Percentiles rank a stretch among this genome's conserved stretches.
Conservation (phyloP, 2,797 vertebrate genomes). For the Eurystomus glaucurus region DNA sequence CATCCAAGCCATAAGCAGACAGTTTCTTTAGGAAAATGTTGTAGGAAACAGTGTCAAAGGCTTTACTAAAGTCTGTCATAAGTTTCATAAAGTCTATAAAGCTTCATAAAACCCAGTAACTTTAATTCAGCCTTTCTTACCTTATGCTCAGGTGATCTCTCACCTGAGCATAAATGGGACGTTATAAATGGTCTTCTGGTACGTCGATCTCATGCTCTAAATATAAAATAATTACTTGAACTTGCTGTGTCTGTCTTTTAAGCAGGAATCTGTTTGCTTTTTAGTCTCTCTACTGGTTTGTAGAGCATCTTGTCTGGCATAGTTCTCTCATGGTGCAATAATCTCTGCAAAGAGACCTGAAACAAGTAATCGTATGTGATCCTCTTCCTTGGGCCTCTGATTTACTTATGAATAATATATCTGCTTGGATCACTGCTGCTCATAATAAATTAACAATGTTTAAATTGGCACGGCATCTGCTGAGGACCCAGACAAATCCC, state of each 20-base stretch:
- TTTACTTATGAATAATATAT: conserved; percentile 59
- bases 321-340: background rate
- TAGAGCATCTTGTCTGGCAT: background rate
- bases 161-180: background rate
- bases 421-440: conserved; percentile 38
- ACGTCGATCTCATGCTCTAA: background rate
- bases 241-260: background rate
- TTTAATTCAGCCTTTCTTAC: background rate
- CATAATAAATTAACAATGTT: conserved; percentile 69
- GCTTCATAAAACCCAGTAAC: background rate
- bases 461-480: background rate
- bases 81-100: background rate
- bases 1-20: too few relatives aligned
- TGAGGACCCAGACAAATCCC: conserved; percentile 52
- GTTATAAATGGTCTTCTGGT: background rate
- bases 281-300: background rate
- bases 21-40: too few relatives aligned
- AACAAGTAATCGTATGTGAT: background rate
- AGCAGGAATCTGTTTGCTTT: background rate
- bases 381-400: conserved; percentile 18
- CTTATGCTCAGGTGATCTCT: background rate
- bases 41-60: background rate
- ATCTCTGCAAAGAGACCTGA: background rate
- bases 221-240: background rate
- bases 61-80: background rate